A percentile compares a stretch with the other conserved stretches of the same genome.
phyloP scores from a whole-genome alignment of 2,113 vertebrate genomes.

The Cottus gobio region DNA sequence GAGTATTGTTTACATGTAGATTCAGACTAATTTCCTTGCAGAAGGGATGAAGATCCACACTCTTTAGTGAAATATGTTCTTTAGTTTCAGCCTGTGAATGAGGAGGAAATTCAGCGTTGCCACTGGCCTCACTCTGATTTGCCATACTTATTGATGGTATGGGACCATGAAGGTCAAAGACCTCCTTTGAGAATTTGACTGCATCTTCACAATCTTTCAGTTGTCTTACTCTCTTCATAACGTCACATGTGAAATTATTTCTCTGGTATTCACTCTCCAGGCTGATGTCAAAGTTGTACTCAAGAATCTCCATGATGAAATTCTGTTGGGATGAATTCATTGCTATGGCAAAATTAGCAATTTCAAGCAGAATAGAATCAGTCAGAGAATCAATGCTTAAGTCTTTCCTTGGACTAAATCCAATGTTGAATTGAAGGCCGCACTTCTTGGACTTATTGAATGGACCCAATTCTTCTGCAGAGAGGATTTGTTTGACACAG shows the following conservation, averaged over 20 bases:
- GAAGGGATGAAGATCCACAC: no score
- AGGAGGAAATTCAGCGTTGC: neutral
- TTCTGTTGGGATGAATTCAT: constrained; percentile 43
- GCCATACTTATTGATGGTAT: no score
- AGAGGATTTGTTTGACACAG: constrained; percentile 32
- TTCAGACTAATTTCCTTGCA: no score
- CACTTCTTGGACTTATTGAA: neutral
- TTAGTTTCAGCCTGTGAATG: no score
- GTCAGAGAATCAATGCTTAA: constrained; percentile 1
- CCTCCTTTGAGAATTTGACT: constrained; percentile 24
- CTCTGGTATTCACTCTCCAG: constrained; percentile 2
- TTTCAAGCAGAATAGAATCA: neutral
- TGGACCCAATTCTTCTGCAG: neutral
- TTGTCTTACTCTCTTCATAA: constrained; percentile 20
- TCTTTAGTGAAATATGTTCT: no score
- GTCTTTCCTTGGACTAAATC: constrained; percentile 33
- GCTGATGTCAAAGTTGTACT: constrained; percentile 42
- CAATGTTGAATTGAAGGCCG: constrained; percentile 39
- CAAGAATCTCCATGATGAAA: constrained; percentile 54
- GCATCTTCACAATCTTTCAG: constrained; percentile 16
- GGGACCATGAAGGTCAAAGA: constrained; percentile 30
- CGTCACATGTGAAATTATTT: constrained; percentile 5
- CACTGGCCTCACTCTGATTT: neutral
- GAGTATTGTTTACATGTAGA: no score
- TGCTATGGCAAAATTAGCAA: constrained; percentile 43